Evolutionary conservation across 2,888 invertebrate species (phyloP), one percentile per base, ranked within the genome.

Genomic region (Augiades crinisus): DNA sequence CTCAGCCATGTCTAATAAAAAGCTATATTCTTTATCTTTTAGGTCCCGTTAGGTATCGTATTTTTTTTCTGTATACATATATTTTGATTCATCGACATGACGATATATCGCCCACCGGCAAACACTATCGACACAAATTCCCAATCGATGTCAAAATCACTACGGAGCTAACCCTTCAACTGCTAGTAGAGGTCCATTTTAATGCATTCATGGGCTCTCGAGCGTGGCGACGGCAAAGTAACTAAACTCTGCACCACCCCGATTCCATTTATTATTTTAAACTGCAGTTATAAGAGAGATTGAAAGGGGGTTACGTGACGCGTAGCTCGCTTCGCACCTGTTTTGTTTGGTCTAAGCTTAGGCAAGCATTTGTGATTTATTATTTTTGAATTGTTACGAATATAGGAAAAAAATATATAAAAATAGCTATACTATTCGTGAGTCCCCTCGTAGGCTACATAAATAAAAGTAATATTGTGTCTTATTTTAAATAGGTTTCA

Each of bases 201-300:
- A 86, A 84, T 78, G 77, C 84, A 88, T 88, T 89, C 87, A 89
- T 88, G 78, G 70, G 67, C 86, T 81, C 84, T 88, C 86, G 63
- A 85, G 80, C 88, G 83, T 82, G 76, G 70, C 81, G 78, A 80
- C 82, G 66, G 71, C 82, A 75, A 78, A 84, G 85, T 88, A 87
- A 87, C 86, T 83, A 81, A 80, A 78, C 68, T 59, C 58, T 53
- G 54, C 64, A 68, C 69, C 62, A 68, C 70, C 70, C 74, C 67
- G 62, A 60, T 62, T 64, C 70, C 76, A 78, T 85, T 84, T 85
- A 86, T 86, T 86, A 84, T 84, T 87, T 81, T 83, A 83, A 82
- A 83, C 74, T 70, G 69, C 70, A 65, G 69, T 72, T 69, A 75
- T 75, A 71, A 73, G 78, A 67, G 63, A 75, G 72, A 78, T 77